Percentiles rank a stretch among this genome's conserved stretches.
Conservation (phyloP, 2,888 invertebrate genomes). For the Seladonia tumulorum region DNA sequence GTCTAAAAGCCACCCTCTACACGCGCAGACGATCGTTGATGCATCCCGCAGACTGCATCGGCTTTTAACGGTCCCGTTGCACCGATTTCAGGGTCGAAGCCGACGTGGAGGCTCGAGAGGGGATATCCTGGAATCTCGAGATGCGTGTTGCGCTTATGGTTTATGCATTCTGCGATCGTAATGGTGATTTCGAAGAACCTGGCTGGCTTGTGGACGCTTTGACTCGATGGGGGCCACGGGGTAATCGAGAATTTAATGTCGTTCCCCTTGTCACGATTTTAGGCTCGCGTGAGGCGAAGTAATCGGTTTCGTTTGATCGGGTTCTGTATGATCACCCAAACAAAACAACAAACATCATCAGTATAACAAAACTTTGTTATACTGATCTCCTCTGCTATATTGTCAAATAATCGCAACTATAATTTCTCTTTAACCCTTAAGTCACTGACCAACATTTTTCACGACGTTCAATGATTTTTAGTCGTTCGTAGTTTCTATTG, state of each 20-base stretch:
- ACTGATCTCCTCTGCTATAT: too few relatives aligned
- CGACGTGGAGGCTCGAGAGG: not conserved
- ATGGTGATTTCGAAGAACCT: not conserved
- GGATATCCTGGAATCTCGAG: not conserved
- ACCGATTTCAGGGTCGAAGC: not conserved
- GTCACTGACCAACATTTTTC: too few relatives aligned
- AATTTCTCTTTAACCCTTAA: too few relatives aligned
- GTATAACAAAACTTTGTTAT: too few relatives aligned
- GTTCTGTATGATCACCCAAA: not conserved
- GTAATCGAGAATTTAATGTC: too few relatives aligned
- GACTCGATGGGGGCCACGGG: not conserved
- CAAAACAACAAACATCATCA: too few relatives aligned
- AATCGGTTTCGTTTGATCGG: not conserved
- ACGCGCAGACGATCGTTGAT: slow-evolving; percentile 38
- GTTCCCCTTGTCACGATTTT: not conserved
- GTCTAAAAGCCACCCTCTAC: slow-evolving; percentile 67
- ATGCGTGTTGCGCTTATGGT: not conserved
- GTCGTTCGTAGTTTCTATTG: too few relatives aligned
- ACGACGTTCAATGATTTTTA: too few relatives aligned
- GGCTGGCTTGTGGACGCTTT: not conserved
- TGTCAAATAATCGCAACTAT: too few relatives aligned
- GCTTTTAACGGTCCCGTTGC: slow-evolving; percentile 64
- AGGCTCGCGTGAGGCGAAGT: not conserved
- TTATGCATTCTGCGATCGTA: not conserved
- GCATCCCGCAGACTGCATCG: slow-evolving; percentile 42